Conservation (phyloP, 2,797 vertebrate species). For the Enteromius unitaeniatus region DNA sequence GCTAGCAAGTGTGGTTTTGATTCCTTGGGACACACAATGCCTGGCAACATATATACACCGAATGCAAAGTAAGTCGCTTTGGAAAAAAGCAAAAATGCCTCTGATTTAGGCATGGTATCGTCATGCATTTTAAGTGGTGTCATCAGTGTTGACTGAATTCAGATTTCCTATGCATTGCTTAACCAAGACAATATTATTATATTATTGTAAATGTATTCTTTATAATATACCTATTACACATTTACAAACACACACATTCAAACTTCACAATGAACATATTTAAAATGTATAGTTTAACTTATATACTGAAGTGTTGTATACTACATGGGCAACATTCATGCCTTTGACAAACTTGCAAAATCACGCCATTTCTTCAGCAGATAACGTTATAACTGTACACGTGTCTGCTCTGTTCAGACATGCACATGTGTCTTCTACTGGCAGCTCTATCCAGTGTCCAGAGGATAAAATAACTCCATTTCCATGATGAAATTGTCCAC, state of each 20-base stretch:
- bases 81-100: neutral
- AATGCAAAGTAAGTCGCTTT: neutral
- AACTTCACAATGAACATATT: slow-evolving; percentile 12
- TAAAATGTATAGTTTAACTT: neutral
- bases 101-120: neutral
- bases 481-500: slow-evolving; percentile 47
- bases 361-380: neutral
- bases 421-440: neutral
- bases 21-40: neutral
- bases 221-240: neutral
- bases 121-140: neutral
- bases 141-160: neutral
- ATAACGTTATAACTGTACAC: slow-evolving; percentile 15
- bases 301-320: neutral
- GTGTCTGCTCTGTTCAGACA: slow-evolving; percentile 27
- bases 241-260: slow-evolving; percentile 15
- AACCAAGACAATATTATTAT: neutral
- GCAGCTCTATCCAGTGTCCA: slow-evolving; percentile 48
- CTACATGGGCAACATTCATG: slow-evolving; percentile 9
- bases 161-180: neutral
- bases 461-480: slow-evolving; percentile 55
- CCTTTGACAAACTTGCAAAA: slow-evolving; percentile 4
- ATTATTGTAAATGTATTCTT: neutral
- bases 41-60: neutral
- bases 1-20: neutral